phyloP scores from a whole-genome alignment of 2,113 vertebrate genomes.

The Choloepus hoffmanni region DNA sequence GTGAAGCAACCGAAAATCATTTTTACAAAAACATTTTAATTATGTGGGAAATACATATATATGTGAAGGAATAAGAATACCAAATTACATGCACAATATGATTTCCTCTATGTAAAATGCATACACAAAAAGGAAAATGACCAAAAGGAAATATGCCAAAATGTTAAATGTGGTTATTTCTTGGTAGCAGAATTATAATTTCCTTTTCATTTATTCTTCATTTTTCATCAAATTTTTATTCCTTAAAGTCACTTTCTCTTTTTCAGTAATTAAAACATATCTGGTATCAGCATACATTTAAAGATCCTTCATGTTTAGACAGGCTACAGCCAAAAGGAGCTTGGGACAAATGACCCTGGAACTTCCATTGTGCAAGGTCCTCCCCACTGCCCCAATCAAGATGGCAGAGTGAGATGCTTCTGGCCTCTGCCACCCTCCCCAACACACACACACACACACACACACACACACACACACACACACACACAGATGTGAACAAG shows the following conservation, averaged over 20 bases:
- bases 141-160: conserved; percentile 32
- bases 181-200: not conserved
- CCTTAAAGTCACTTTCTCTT: conserved; percentile 16
- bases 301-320: conserved; percentile 10
- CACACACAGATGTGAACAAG: too few species aligned
- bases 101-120: conserved; percentile 57
- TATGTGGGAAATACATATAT: conserved; percentile 29
- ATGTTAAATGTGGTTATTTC: conserved; percentile 31
- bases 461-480: too few species aligned
- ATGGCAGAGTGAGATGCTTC: too few species aligned
- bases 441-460: too few species aligned
- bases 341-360: conserved; percentile 8
- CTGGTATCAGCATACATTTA: conserved; percentile 7
- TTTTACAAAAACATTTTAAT: conserved; percentile 50
- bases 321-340: not conserved
- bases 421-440: too few species aligned
- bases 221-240: conserved; percentile 34
- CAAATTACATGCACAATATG: not conserved
- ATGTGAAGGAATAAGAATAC: conserved; percentile 55
- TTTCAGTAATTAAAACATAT: conserved; percentile 40
- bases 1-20: conserved; percentile 16
- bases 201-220: conserved; percentile 9
- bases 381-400: too few species aligned
- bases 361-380: not conserved
- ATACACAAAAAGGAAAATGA: conserved; percentile 19